Percentiles rank a stretch among this genome's conserved stretches.
Conservation (phyloP, 2,113 vertebrate species). For the Clupea harengus region DNA sequence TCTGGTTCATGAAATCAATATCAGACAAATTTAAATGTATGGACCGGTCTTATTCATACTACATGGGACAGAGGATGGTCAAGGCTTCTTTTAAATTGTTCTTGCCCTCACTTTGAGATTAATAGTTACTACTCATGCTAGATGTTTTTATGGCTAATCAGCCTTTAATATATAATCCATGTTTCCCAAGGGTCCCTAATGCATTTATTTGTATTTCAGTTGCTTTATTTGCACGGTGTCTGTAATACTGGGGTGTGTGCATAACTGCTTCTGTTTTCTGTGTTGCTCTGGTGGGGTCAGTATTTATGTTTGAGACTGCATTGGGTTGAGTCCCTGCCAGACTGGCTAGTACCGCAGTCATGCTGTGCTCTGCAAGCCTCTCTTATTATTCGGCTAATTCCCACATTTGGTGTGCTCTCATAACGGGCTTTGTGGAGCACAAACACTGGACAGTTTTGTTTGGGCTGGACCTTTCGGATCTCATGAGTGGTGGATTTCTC, state of each 20-base stretch:
- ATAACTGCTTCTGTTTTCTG: not conserved
- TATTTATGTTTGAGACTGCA: conserved; percentile 26
- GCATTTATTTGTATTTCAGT: not conserved
- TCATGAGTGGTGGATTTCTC: conserved; percentile 3
- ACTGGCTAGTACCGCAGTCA: conserved; percentile 22
- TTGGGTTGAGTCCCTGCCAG: conserved; percentile 23
- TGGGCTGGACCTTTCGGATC: not conserved
- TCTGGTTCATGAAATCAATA: not conserved
- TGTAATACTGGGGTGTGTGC: not conserved
- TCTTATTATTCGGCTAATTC: conserved; percentile 35
- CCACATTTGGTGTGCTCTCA: conserved; percentile 8
- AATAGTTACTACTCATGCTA: not conserved
- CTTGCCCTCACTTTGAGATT: not conserved
- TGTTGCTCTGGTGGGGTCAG: not conserved
- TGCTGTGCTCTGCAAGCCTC: conserved; percentile 33
- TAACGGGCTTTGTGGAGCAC: conserved; percentile 13
- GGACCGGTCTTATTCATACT: not conserved
- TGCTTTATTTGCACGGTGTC: not conserved
- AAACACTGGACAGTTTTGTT: conserved; percentile 27
- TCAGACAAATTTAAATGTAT: not conserved
- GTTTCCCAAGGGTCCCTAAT: too few relatives aligned
- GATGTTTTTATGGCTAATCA: not conserved
- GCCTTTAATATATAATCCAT: not conserved
- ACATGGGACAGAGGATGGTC: not conserved
- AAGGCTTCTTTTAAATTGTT: not conserved